phyloP scores from a whole-genome alignment of 2,113 vertebrate species.

The Rattus norvegicus region GRCr8 NC_086022.1:140230501-140231000 shows the following conservation, averaged over 20 bases:
- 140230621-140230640: slow-evolving; percentile 33
- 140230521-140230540: slow-evolving; percentile 59
- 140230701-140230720: background rate
- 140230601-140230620: slow-evolving; percentile 8
- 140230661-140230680: slow-evolving; percentile 38
- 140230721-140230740: background rate
- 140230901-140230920: background rate
- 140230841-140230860: background rate
- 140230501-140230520: slow-evolving; percentile 71
- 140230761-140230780: background rate
- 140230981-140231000: background rate
- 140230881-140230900: background rate
- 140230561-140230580: slow-evolving; percentile 45
- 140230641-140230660: slow-evolving; percentile 3
- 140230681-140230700: slow-evolving; percentile 51
- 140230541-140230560: slow-evolving; percentile 61
- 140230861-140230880: background rate
- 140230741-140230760: background rate
- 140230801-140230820: background rate
- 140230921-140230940: background rate
- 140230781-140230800: background rate
- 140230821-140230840: background rate
- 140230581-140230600: slow-evolving; percentile 59
- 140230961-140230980: background rate
- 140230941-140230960: background rate